Evolutionary conservation across 1,140 invertebrate genomes (phyloP).

Genomic region (Sarcophaga bullata): DNA sequence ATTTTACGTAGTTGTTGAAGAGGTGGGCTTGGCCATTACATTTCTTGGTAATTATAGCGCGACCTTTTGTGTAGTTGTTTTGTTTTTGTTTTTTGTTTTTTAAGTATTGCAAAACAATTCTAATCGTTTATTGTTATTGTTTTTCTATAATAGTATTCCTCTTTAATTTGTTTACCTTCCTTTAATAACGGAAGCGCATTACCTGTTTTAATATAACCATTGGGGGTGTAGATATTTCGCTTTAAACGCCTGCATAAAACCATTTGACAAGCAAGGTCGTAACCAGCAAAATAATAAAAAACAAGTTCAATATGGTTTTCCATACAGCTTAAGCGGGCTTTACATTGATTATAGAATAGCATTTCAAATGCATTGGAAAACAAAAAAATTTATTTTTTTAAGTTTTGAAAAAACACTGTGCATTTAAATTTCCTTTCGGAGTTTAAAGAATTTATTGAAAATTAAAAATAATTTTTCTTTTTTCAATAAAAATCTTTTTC

Average conservation of each 20-base stretch:
- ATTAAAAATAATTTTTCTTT: not conserved
- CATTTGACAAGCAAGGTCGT: not conserved
- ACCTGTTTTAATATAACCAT: not conserved
- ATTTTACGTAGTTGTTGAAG: too few species aligned
- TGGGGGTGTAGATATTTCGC: not conserved
- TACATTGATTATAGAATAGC: too few species aligned
- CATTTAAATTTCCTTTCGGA: not conserved
- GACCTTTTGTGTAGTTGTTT: not conserved
- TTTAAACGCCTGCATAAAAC: not conserved
- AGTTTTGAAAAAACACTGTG: constrained; percentile 1
- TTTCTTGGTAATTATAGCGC: not conserved
- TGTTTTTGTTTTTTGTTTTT: not conserved
- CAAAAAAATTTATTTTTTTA: too few species aligned
- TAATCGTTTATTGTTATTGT: not conserved
- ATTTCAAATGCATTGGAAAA: too few species aligned
- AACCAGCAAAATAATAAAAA: not conserved
- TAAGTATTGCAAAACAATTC: not conserved
- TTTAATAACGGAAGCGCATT: constrained; percentile 6
- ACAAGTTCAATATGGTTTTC: not conserved
- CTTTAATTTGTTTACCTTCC: not conserved
- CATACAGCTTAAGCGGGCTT: too few species aligned
- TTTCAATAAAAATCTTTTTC: not conserved
- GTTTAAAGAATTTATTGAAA: not conserved
- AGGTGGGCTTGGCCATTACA: too few species aligned
- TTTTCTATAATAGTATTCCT: not conserved